Evolutionary conservation across 2,113 vertebrate genomes (phyloP), one percentile per base, ranked within the genome.

Genomic region (Cygnus buccinator): DNA sequence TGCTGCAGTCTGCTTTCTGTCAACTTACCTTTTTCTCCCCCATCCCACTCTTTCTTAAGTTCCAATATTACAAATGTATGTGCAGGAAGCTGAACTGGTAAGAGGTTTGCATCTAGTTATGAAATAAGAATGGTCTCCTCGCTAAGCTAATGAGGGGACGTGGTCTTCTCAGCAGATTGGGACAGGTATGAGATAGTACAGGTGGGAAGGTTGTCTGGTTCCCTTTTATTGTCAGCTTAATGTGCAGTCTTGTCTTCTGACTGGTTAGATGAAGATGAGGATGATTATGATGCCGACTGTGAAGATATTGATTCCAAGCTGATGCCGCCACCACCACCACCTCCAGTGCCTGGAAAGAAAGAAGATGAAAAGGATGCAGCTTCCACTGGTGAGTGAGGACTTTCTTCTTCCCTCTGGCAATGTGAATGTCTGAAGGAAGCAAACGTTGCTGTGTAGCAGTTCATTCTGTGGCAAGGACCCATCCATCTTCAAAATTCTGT

Each of bases 301-400:
- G 99, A 99, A 97, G 99, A 99, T 89, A 99, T 99, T 65, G 99
- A 99, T 95, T 98, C 99, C 71, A 99, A 99, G 95, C 97, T 99
- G 63, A 99, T 99, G 99, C 99, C 99, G 0, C 99, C 99, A 0
- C 99, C 99, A 7, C 99, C 99, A 19, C 99, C 99, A 5, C 99
- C 99, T 16, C 98, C 94, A 70, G 97, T 98, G 83, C 95, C 98
- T 57, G 63, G 89, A 20, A 99, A 99, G 96, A 99, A 99, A 97
- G 99, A 99, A 19, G 99, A 99, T 46, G 98, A 98, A 10, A 97
- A 98, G 50, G 96, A 98, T 86, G 95, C 95, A 93, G 93, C 97
- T 96, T 67, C 97, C 21, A 84, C 79, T 96, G 99, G 99, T 99
- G 94, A 98, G 97, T 97, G 88, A 87, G 77, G 70, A 35, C 62